Percentiles rank a stretch among this genome's conserved stretches.
Conservation (phyloP, 2,888 invertebrate genomes). For the Drosophila setosimentum region DNA sequence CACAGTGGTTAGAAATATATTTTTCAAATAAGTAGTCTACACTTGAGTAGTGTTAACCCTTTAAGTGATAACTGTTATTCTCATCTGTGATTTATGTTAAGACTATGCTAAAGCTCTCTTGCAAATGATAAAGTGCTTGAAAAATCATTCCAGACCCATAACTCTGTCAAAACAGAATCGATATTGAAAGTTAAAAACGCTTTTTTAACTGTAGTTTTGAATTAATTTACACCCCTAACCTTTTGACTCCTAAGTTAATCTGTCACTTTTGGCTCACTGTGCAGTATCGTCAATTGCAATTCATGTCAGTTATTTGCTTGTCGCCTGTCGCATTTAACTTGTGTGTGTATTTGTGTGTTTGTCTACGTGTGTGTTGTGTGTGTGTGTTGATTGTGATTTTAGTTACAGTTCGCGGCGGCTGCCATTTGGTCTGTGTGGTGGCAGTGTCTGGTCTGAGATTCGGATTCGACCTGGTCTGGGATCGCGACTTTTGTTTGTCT, state of each 20-base stretch:
- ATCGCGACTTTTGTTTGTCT: constrained; percentile 35
- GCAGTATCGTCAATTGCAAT: constrained; percentile 51
- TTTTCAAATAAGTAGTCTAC: background rate
- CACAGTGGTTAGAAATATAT: constrained; percentile 30
- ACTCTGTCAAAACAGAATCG: background rate
- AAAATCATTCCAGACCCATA: background rate
- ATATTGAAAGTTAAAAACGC: background rate
- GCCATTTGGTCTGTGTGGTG: constrained; percentile 43
- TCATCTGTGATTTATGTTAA: background rate
- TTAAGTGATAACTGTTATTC: background rate
- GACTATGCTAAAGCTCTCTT: background rate
- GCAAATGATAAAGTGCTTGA: background rate
- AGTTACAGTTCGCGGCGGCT: constrained; percentile 59
- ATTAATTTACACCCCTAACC: background rate
- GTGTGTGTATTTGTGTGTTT: constrained; percentile 32
- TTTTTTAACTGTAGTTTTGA: background rate
- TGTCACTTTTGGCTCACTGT: constrained; percentile 32
- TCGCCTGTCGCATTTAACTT: constrained; percentile 32
- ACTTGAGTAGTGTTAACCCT: background rate
- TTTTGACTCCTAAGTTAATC: background rate
- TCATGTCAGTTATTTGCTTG: constrained; percentile 49
- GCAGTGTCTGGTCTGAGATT: constrained; percentile 19
- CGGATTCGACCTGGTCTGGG: constrained; percentile 44
- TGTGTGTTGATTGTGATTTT: constrained; percentile 49
- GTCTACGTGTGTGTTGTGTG: constrained; percentile 10